phyloP scores from a whole-genome alignment of 1,140 invertebrate species.

The Eupeodes corollae region DNA sequence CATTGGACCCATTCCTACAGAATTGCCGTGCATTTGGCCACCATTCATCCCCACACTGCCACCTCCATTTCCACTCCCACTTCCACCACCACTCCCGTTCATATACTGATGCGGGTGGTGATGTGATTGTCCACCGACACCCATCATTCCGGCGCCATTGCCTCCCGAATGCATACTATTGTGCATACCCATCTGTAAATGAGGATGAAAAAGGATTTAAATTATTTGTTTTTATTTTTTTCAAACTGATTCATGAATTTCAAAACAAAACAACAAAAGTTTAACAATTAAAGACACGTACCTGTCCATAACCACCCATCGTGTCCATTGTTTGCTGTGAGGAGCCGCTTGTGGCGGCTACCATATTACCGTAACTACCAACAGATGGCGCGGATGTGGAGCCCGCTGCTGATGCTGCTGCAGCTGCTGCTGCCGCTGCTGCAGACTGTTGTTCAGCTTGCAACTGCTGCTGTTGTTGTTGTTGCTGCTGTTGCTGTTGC shows the following conservation, averaged over 20 bases:
- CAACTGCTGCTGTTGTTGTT: background rate
- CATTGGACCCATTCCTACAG: slow-evolving; percentile 14
- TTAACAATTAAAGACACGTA: slow-evolving; percentile 5
- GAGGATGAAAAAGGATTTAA: background rate
- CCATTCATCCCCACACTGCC: slow-evolving; percentile 2
- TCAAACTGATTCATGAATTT: background rate
- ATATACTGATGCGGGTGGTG: slow-evolving; percentile 12
- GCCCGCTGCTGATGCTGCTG: slow-evolving; percentile 23
- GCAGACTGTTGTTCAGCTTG: slow-evolving; percentile 19
- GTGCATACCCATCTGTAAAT: slow-evolving; percentile 24
- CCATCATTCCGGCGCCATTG: slow-evolving; percentile 7
- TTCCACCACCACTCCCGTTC: slow-evolving; percentile 10
- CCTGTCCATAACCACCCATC: slow-evolving; percentile 35
- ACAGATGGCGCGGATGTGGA: background rate
- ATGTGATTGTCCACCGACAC: slow-evolving; percentile 4
- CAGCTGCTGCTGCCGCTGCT: slow-evolving; percentile 27
- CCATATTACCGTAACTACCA: slow-evolving; percentile 13
- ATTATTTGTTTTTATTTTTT: background rate
- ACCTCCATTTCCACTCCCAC: slow-evolving; percentile 1
- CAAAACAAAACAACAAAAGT: background rate
- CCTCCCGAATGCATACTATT: slow-evolving; percentile 4
- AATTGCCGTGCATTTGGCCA: slow-evolving; percentile 19
- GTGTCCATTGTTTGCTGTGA: slow-evolving; percentile 24
- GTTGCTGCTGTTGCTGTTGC: slow-evolving; percentile 7
- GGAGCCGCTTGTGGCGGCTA: slow-evolving; percentile 11